A percentile compares a stretch with the other conserved stretches of the same genome.
phyloP scores from a whole-genome alignment of 35 echinoderm and acorn worm genomes.

The Acanthaster planci region DNA sequence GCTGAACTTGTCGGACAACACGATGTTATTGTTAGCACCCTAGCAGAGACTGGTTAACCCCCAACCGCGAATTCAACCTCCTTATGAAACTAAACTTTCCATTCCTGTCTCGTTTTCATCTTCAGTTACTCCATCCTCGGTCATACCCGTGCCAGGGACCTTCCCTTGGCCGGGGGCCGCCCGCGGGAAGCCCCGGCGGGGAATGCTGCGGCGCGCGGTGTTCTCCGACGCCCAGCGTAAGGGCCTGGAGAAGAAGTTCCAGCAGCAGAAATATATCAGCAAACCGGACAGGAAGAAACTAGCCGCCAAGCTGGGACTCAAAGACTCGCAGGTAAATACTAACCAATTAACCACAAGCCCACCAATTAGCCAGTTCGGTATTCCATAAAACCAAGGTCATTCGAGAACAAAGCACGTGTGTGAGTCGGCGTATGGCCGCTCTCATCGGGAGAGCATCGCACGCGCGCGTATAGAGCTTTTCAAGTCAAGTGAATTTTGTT shows the following conservation, averaged over 20 bases:
- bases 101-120: neutral
- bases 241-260: slow-evolving; percentile 97
- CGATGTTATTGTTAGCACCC: too few species aligned
- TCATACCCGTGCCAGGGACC: slow-evolving; percentile 93
- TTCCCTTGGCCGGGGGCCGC: slow-evolving; percentile 91
- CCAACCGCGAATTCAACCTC: too few species aligned
- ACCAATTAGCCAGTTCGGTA: too few species aligned
- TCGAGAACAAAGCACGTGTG: too few species aligned
- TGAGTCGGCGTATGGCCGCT: too few species aligned
- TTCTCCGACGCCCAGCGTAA: slow-evolving; percentile 98
- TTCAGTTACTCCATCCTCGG: slow-evolving; percentile 71
- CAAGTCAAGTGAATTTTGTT: too few species aligned
- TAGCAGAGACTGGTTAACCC: too few species aligned
- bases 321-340: slow-evolving; percentile 90
- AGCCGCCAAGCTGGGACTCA: slow-evolving; percentile 92
- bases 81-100: neutral
- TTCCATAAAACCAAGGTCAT: too few species aligned
- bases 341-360: too few species aligned
- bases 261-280: slow-evolving; percentile 99
- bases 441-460: too few species aligned
- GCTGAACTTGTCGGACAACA: too few species aligned
- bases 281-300: slow-evolving; percentile 99
- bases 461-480: too few species aligned
- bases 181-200: slow-evolving; percentile 86
- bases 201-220: slow-evolving; percentile 94